A percentile compares a stretch with the other conserved stretches of the same genome.
These are phyloP conservation scores for Melipona bicolor DNA, from an alignment of 2,888 invertebrate species.

Conservation along the genomic window DNA sequence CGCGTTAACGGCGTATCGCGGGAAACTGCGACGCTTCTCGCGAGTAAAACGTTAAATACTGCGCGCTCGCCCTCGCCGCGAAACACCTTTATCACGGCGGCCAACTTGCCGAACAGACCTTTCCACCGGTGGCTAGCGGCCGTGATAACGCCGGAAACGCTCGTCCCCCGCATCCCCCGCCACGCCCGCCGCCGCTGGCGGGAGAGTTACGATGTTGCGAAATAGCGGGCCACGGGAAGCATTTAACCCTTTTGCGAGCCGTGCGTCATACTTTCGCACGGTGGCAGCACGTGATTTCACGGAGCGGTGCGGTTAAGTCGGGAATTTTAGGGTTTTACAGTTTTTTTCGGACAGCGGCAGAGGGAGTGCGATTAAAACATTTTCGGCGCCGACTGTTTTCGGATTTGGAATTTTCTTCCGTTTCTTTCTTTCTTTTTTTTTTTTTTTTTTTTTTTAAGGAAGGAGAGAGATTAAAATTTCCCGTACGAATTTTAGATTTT, in stretches of 20 bases:
- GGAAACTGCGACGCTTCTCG: constrained; percentile 58
- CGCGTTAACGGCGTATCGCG: constrained; percentile 55
- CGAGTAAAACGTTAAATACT: constrained; percentile 61
- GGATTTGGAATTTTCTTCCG: neutral
- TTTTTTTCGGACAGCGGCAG: neutral
- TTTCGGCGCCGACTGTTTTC: neutral
- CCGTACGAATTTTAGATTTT: neutral
- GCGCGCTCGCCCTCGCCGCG: constrained; percentile 37
- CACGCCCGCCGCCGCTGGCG: neutral
- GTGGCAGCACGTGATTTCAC: neutral
- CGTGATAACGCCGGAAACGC: constrained; percentile 53
- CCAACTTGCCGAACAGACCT: constrained; percentile 56
- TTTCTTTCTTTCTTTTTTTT: no score
- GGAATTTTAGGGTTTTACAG: neutral
- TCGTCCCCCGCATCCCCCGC: neutral
- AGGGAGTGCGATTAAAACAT: neutral
- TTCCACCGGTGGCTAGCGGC: constrained; percentile 39
- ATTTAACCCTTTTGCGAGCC: constrained; percentile 39
- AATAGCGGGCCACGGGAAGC: constrained; percentile 28
- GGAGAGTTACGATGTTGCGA: constrained; percentile 22
- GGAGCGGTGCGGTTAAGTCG: neutral
- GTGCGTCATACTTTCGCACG: neutral
- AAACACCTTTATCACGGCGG: constrained; percentile 58
- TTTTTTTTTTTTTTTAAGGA: no score
- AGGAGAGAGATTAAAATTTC: neutral